Evolutionary conservation across 2,888 invertebrate genomes (phyloP), one percentile per base, ranked within the genome.

Genomic region (Drosophila monieri): DNA sequence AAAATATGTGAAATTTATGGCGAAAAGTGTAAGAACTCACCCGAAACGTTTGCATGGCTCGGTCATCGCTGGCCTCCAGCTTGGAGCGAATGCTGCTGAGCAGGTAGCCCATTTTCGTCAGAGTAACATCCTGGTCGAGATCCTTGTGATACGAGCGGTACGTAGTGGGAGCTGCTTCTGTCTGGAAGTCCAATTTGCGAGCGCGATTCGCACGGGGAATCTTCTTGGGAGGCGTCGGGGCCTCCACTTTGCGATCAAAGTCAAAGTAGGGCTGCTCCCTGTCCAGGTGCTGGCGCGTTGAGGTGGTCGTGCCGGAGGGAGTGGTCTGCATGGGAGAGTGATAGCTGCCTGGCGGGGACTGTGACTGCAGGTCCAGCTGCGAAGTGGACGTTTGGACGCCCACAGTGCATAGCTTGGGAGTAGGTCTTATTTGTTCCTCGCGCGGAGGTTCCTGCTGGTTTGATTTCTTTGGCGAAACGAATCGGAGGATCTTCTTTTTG

Each of bases 61-160:
- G 78, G 1, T 89, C 85, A 61, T 91, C 91, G 46, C 77, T 89
- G 10, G 89, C 89, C 65, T 91, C 91, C 59, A 91, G 55, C 53
- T 89, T 90, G 23, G 81, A 77, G 3, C 90, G 86, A 35, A 91
- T 90, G 56, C 84, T 90, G 51, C 84, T 86, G n/a, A 91, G 79
- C 49, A 91, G 74, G 59, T 88, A 90, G 54, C 89, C 88, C 88
- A 91, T 90, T 59, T 90, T 90, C 8, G 84, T 89, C 6, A 90
- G 73, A 6, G 88, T 88, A 2, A 90, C 89, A 74, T 91, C 91
- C 41, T 90, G 84, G 49, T 91, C 90, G 10, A 90, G 68, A 9
- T 91, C 91, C 6, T 87, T 85, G 37, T 90, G 90, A 48, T 81
- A 91, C 0, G 91, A 91, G 14, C 88, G 89, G 79, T 91, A 91